Evolutionary conservation across 2,113 vertebrate species (phyloP).

Genomic region (Epinephelus lanceolatus): DNA sequence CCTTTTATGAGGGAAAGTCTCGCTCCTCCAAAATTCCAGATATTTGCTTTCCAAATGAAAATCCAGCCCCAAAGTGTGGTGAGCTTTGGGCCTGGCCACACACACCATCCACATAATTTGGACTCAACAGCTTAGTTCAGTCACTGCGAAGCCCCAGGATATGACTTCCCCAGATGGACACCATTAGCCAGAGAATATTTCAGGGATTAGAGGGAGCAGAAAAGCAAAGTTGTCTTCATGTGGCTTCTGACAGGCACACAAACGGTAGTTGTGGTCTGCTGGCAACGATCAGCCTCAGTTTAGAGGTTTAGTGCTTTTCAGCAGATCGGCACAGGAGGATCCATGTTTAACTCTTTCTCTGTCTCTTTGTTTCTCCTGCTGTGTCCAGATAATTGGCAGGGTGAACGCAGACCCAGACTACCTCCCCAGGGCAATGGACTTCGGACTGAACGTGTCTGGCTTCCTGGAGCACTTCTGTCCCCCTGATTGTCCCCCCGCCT

Average conservation of each 20-base stretch:
- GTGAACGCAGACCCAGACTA: constrained; percentile 98
- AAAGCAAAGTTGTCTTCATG: constrained; percentile 59
- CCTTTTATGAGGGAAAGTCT: constrained; percentile 40
- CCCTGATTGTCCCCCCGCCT: constrained; percentile 88
- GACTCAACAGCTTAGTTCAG: constrained; percentile 42
- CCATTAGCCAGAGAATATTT: constrained; percentile 45
- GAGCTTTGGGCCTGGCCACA: constrained; percentile 26
- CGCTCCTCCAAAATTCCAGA: constrained; percentile 25
- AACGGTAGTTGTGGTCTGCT: constrained; percentile 43
- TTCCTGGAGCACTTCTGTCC: constrained; percentile 96
- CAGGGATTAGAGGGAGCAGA: constrained; percentile 60
- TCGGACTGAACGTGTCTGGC: constrained; percentile 93
- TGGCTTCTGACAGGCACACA: constrained; percentile 47
- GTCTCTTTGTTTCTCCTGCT: constrained; percentile 3
- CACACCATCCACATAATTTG: constrained; percentile 47
- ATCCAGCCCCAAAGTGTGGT: constrained; percentile 26
- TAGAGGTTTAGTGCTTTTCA: constrained; percentile 46
- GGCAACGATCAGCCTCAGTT: constrained; percentile 36
- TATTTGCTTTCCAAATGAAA: constrained; percentile 22
- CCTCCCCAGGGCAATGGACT: constrained; percentile 93
- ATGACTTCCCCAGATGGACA: constrained; percentile 64
- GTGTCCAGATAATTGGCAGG: constrained; percentile 92
- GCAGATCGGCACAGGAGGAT: constrained; percentile 2
- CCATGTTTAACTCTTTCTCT: constrained; percentile 23
- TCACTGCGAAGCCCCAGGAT: constrained; percentile 24